Conservation (phyloP, 1,140 invertebrate species). For the Mesaphorura yosii region DNA sequence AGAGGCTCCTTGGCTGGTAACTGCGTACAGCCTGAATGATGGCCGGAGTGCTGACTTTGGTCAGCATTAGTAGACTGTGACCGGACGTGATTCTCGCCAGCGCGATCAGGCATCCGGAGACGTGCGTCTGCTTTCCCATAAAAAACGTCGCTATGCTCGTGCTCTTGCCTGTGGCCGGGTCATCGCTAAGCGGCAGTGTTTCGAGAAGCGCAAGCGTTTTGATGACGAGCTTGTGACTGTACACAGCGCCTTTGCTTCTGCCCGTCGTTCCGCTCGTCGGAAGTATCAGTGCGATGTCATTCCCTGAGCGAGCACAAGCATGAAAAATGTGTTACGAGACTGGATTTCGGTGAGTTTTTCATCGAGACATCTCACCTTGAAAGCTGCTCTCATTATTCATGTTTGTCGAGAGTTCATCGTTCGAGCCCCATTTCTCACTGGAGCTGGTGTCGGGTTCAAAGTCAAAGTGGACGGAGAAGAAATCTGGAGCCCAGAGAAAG, state of each 20-base stretch:
- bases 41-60: background rate
- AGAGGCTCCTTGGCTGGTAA: background rate
- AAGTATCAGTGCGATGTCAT: constrained; percentile 14
- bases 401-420: too few species aligned
- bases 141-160: constrained; percentile 1
- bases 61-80: background rate
- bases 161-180: too few species aligned
- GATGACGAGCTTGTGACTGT: constrained; percentile 1
- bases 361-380: too few species aligned
- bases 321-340: too few species aligned
- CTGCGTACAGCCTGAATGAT: background rate
- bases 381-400: too few species aligned
- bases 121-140: constrained; percentile 4
- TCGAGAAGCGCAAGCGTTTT: background rate
- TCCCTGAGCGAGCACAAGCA: too few species aligned
- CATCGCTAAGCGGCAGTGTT: background rate
- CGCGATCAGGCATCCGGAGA: background rate
- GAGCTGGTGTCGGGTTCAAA: too few species aligned
- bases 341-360: too few species aligned
- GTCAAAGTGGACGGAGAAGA: too few species aligned
- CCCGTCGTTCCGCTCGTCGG: constrained; percentile 19
- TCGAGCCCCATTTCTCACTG: too few species aligned
- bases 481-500: too few species aligned
- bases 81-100: background rate
- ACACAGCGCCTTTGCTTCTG: constrained; percentile 13